phyloP scores from a whole-genome alignment of 2,888 invertebrate genomes.

The Agrotis exclamationis region DNA sequence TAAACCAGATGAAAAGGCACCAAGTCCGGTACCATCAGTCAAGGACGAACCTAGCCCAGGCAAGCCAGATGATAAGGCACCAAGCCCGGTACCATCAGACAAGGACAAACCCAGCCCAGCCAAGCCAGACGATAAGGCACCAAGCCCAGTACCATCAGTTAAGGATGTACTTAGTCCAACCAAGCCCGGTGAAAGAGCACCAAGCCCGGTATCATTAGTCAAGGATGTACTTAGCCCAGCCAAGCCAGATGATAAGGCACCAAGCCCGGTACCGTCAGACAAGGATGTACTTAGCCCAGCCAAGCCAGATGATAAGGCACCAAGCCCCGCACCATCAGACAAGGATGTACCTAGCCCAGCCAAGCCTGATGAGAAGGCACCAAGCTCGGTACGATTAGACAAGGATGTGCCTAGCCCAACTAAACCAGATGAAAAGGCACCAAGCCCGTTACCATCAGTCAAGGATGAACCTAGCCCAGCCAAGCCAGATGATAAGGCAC shows the following conservation, averaged over 20 bases:
- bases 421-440: too few species aligned
- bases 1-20: background rate
- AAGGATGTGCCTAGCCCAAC: background rate
- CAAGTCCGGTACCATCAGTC: background rate
- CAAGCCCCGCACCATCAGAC: background rate
- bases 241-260: background rate
- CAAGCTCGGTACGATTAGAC: background rate
- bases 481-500: background rate
- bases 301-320: background rate
- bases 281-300: conserved; percentile 3
- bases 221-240: background rate
- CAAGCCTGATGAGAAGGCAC: background rate
- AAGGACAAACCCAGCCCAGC: background rate
- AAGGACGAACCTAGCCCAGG: background rate
- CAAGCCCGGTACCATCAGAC: background rate
- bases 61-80: background rate
- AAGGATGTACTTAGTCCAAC: background rate
- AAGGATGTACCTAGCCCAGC: background rate
- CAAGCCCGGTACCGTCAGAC: background rate
- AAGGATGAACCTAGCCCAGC: too few species aligned
- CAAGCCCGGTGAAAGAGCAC: background rate
- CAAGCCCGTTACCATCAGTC: too few species aligned
- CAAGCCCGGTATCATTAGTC: background rate
- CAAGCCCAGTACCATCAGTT: background rate
- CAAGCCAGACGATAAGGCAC: background rate